These are phyloP conservation scores for Amphimallon solstitiale DNA, from an alignment of 2,888 invertebrate species.

Conservation along the genomic window DNA sequence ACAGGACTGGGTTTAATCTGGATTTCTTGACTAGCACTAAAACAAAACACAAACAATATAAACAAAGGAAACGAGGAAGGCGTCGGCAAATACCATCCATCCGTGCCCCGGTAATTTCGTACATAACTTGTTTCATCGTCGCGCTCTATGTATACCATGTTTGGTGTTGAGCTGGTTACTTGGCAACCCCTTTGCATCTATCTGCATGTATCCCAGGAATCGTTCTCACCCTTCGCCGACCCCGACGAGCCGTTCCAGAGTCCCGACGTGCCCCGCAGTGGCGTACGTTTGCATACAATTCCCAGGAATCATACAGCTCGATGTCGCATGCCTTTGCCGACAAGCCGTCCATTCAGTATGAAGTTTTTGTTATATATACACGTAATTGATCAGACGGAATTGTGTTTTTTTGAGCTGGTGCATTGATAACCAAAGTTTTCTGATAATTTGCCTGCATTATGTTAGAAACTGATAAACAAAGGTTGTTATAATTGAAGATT, in stretches of 20 bases:
- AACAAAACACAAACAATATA: constrained; percentile 28
- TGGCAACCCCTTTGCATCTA: constrained; percentile 39
- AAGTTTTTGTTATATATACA: no score
- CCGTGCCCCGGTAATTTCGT: constrained; percentile 31
- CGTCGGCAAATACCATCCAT: constrained; percentile 24
- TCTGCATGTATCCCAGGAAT: constrained; percentile 31
- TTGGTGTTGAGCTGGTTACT: constrained; percentile 37
- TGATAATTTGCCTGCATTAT: no score
- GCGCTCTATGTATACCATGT: constrained; percentile 28
- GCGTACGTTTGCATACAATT: background rate
- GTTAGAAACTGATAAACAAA: no score
- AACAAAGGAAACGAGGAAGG: constrained; percentile 20
- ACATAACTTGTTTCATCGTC: constrained; percentile 35
- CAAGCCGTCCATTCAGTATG: no score
- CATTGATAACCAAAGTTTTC: no score
- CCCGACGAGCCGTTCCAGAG: background rate
- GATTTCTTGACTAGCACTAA: constrained; percentile 11
- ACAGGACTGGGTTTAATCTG: background rate
- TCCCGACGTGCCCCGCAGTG: constrained; percentile 7
- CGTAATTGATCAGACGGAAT: no score
- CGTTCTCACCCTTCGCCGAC: constrained; percentile 7
- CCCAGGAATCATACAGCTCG: no score
- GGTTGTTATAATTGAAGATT: no score
- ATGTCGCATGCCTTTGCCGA: no score
- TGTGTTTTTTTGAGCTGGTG: no score